phyloP scores from a whole-genome alignment of 2,797 vertebrate genomes.

The Gallinago nigripennis region DNA sequence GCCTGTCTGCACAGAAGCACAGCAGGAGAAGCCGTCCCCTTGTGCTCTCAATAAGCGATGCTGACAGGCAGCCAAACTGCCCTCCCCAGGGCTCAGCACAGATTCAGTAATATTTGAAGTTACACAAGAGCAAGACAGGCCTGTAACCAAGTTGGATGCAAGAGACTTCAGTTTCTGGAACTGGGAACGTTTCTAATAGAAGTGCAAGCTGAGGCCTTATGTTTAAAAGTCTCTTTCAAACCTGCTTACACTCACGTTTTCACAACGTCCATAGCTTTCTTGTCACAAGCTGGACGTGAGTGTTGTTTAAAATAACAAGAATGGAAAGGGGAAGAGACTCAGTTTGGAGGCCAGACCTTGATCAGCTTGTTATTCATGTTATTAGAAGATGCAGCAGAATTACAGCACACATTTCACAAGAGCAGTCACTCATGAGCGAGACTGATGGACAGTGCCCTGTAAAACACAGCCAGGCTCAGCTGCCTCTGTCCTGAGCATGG shows the following conservation, averaged over 20 bases:
- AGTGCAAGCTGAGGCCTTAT: background rate
- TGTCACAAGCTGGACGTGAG: rapidly evolving
- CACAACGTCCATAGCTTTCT: rapidly evolving
- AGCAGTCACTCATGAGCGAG: background rate
- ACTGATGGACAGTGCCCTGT: rapidly evolving
- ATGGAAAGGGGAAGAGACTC: background rate
- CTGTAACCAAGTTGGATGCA: background rate
- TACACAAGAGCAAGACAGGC: background rate
- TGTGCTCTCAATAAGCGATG: background rate
- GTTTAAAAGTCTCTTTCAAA: rapidly evolving
- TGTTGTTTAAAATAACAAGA: rapidly evolving
- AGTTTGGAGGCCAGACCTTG: rapidly evolving
- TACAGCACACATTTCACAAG: background rate
- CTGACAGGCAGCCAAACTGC: background rate
- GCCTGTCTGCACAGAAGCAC: background rate
- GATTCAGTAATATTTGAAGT: too few relatives aligned
- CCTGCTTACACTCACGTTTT: background rate
- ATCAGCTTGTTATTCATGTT: rapidly evolving
- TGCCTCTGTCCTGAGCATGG: rapidly evolving
- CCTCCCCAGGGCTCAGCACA: background rate
- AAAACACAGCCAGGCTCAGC: background rate
- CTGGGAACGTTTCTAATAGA: rapidly evolving
- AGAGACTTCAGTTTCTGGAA: background rate
- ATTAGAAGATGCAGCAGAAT: background rate
- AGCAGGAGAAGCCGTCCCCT: background rate